Conservation (phyloP, 2,113 vertebrate genomes). For the Nannospalax galili region DNA sequence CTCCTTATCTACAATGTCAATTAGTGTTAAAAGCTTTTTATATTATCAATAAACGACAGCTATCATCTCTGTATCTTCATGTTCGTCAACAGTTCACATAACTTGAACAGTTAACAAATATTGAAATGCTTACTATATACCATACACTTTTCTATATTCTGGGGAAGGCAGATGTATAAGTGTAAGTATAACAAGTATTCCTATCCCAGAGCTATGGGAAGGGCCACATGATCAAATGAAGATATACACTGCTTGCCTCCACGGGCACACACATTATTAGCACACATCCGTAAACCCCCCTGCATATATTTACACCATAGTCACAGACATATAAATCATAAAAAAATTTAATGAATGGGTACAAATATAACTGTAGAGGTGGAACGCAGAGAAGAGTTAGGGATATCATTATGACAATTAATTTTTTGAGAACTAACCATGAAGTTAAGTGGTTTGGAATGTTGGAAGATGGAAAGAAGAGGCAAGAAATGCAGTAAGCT, state of each 20-base stretch:
- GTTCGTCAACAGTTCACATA: background rate
- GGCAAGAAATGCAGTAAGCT: background rate
- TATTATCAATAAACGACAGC: background rate
- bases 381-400: background rate
- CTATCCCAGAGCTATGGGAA: background rate
- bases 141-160: background rate
- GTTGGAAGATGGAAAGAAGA: background rate
- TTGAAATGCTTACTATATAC: conserved; percentile 5
- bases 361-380: background rate
- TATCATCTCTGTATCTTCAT: background rate
- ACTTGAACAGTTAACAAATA: background rate
- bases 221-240: background rate
- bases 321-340: background rate
- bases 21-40: background rate
- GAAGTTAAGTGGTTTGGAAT: background rate
- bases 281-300: too few species aligned
- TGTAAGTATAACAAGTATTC: background rate
- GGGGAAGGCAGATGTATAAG: background rate
- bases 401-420: background rate
- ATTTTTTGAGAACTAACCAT: conserved; percentile 13
- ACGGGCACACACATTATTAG: background rate
- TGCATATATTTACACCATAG: too few species aligned
- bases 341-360: background rate
- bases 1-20: conserved; percentile 30
- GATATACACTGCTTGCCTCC: background rate